A percentile compares a stretch with the other conserved stretches of the same genome.
Conservation (phyloP, 1,140 invertebrate genomes). For the Drosophila lini region DNA sequence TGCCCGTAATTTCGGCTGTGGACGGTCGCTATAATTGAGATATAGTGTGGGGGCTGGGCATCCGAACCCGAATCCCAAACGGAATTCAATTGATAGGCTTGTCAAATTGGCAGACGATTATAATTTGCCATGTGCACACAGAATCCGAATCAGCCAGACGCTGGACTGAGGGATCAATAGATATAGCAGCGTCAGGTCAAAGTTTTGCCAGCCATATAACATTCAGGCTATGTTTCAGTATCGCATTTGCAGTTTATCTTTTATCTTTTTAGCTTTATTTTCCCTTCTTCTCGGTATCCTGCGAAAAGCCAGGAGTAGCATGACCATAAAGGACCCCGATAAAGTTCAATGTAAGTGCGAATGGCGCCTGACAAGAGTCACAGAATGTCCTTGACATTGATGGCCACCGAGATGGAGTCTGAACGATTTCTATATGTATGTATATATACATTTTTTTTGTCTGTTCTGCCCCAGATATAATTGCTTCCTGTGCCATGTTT, state of each 20-base stretch:
- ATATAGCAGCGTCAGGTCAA: constrained; percentile 36
- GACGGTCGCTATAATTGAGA: constrained; percentile 38
- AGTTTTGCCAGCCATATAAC: constrained; percentile 36
- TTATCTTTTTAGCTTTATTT: constrained; percentile 7
- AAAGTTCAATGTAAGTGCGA: constrained; percentile 49
- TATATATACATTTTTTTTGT: background rate
- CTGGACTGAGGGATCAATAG: constrained; percentile 18
- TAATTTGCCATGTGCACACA: constrained; percentile 60
- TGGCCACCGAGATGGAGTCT: constrained; percentile 16
- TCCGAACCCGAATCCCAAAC: constrained; percentile 28
- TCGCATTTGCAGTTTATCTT: constrained; percentile 39
- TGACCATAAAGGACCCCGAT: constrained; percentile 30
- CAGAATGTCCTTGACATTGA: constrained; percentile 61
- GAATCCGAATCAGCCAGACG: constrained; percentile 23
- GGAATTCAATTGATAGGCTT: constrained; percentile 72
- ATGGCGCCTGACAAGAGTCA: constrained; percentile 35
- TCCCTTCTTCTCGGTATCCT: background rate
- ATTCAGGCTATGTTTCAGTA: constrained; percentile 22
- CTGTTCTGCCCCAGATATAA: constrained; percentile 40
- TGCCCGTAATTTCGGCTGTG: constrained; percentile 23
- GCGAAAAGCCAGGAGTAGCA: background rate
- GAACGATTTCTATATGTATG: background rate
- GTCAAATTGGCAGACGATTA: constrained; percentile 71
- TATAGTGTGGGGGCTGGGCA: constrained; percentile 28
- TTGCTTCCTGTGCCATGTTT: constrained; percentile 53